phyloP scores from a whole-genome alignment of 2,797 vertebrate species.

The Stomatorhinus walkeri region DNA sequence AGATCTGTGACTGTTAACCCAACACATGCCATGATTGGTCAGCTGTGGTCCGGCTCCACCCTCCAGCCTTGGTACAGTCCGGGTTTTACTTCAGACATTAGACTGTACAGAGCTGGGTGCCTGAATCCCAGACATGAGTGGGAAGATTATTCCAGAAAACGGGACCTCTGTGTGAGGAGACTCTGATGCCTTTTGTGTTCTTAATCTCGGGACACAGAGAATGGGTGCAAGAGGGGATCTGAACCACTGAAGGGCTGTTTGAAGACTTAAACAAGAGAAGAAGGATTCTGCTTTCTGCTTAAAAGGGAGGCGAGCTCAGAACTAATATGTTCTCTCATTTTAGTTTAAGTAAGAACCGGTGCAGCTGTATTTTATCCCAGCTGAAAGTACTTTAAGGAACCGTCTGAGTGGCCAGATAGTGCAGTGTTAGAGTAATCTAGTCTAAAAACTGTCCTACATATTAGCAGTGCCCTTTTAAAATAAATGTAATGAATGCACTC shows the following conservation, averaged over 20 bases:
- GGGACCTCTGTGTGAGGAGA: not conserved
- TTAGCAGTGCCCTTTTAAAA: not conserved
- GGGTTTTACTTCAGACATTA: not conserved
- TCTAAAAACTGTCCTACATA: conserved; percentile 8
- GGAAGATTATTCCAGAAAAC: not conserved
- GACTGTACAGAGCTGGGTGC: not conserved
- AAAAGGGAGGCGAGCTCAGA: not conserved
- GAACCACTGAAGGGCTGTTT: not conserved
- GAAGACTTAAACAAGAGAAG: conserved; percentile 8
- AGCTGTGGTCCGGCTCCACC: not conserved
- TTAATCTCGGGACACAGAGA: not conserved
- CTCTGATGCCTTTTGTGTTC: not conserved
- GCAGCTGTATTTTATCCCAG: not conserved
- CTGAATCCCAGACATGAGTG: not conserved
- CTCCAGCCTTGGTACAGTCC: not conserved
- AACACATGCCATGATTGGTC: not conserved
- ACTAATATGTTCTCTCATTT: conserved; percentile 8
- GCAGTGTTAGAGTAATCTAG: not conserved
- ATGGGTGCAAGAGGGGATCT: not conserved
- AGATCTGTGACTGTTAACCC: not conserved
- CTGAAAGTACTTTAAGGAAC: not conserved
- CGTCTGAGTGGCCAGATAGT: not conserved
- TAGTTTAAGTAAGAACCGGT: not conserved
- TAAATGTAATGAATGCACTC: conserved; percentile 11
- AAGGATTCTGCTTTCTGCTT: not conserved